Base-by-base conservation (phyloP, 2,888 invertebrate genomes). In the Noctua fimbriata region DNA sequence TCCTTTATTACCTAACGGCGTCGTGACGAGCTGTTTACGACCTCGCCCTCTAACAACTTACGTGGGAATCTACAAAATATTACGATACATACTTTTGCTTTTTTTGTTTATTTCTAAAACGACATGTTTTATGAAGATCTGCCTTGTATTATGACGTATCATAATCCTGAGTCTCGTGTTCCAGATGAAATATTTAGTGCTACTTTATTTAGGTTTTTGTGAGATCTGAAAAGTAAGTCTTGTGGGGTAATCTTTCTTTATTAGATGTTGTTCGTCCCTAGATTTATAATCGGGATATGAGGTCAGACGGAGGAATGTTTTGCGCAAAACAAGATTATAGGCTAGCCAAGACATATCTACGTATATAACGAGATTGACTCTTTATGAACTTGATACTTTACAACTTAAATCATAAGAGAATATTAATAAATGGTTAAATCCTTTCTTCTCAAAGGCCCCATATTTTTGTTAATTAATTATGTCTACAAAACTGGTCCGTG, bases 1-100 rank as follows among this genome's bases (percentile, higher is more conserved):
- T 76, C 75, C 76, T 73, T 83, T 88, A 88, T 88, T 88, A 87
- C 82, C 81, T 77, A 80, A 78, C 60, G 76, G 79, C 32, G 69
- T 74, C 66, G 49, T 82, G 80, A 87, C 75, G 87, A 83, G 80
- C 80, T 87, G 87, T 87, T 87, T 87, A 87, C 80, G 79, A 83
- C 55, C 73, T 41, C 41, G 74, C 76, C 76, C 65, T 70, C 78
- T 49, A 47, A 69, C 67, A 87, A 81, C 66, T 84, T 81, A 84
- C 73, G 85, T 83, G 67, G 74, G 74, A 84, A 84, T 82, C 76
- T 86, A 78, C 75, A 65, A 79, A 81, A 87, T 85, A 85, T 87
- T 79, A 72, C 63, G 49, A 79, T 76, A 84, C 73, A 87, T 70
- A 75, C 49, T 55, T 85, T 66, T 69, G 74, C 52, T 80, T 83